Percentiles rank a stretch among this genome's conserved stretches.
Conservation (phyloP, 1,140 invertebrate species). For the Adelges cooleyi region DNA sequence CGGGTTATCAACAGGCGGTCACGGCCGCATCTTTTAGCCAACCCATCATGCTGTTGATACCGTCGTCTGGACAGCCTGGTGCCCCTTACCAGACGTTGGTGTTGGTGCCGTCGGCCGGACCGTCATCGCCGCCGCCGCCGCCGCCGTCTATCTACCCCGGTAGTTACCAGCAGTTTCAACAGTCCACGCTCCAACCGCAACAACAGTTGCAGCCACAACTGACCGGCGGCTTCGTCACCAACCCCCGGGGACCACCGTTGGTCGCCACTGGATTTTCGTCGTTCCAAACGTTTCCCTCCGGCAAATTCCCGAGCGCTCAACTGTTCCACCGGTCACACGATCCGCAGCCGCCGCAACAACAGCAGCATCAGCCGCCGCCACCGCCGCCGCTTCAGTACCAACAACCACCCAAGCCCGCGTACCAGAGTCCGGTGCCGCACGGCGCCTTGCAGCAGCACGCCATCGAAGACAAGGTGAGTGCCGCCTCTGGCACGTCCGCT, state of each 20-base stretch:
- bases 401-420: not conserved
- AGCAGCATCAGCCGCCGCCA: not conserved
- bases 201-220: not conserved
- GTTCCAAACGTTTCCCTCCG: not conserved
- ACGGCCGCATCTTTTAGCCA: not conserved
- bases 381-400: not conserved
- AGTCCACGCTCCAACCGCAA: not conserved
- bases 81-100: conserved; percentile 5
- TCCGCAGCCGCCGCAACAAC: not conserved
- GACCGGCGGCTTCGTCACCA: not conserved
- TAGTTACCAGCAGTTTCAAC: not conserved
- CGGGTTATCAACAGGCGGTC: no score
- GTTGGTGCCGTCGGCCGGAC: not conserved
- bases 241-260: not conserved
- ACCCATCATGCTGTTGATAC: conserved; percentile 15
- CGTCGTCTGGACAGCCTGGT: not conserved
- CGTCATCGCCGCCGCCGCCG: not conserved
- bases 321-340: conserved; percentile 6
- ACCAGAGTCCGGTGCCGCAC: not conserved
- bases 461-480: not conserved
- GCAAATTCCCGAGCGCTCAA: not conserved
- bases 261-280: not conserved
- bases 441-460: not conserved
- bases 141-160: not conserved
- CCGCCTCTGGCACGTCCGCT: not conserved